Percentiles rank a stretch among this genome's conserved stretches.
phyloP scores from a whole-genome alignment of 2,113 vertebrate species.

The Helogale parvula region DNA sequence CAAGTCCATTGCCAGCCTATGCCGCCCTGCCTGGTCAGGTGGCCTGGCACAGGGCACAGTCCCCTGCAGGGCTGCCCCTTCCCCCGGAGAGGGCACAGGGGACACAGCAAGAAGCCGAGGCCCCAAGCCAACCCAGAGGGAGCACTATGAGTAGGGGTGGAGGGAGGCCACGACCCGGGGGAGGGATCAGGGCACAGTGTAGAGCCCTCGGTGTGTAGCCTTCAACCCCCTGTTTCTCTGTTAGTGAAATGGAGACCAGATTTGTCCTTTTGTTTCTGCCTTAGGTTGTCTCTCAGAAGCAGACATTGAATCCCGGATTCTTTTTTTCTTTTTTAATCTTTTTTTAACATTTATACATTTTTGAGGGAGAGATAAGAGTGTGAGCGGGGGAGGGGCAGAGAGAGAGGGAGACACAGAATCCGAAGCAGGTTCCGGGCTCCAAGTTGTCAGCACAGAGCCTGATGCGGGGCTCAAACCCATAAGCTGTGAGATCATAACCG shows the following conservation, averaged over 20 bases:
- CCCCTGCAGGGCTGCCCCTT: neutral
- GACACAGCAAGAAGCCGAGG: rapidly evolving
- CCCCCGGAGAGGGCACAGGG: neutral
- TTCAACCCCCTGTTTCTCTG: neutral
- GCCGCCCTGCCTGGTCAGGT: no score
- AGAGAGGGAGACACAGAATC: no score
- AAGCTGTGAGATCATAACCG: no score
- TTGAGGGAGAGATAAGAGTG: no score
- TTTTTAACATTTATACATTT: no score
- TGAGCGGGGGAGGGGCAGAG: no score
- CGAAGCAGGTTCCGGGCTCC: no score
- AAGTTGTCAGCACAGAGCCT: no score
- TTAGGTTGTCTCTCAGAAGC: neutral
- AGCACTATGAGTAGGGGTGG: no score
- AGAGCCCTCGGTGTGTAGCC: neutral
- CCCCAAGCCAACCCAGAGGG: neutral
- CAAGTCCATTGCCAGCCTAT: rapidly evolving
- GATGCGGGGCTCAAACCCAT: no score
- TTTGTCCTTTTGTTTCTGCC: neutral
- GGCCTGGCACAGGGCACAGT: neutral
- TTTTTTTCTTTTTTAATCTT: no score
- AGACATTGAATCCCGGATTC: neutral
- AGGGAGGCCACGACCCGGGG: neutral
- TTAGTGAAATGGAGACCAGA: neutral
- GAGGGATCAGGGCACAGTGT: neutral